phyloP scores from a whole-genome alignment of 2,888 invertebrate genomes.

The Aphidius colemani region DNA sequence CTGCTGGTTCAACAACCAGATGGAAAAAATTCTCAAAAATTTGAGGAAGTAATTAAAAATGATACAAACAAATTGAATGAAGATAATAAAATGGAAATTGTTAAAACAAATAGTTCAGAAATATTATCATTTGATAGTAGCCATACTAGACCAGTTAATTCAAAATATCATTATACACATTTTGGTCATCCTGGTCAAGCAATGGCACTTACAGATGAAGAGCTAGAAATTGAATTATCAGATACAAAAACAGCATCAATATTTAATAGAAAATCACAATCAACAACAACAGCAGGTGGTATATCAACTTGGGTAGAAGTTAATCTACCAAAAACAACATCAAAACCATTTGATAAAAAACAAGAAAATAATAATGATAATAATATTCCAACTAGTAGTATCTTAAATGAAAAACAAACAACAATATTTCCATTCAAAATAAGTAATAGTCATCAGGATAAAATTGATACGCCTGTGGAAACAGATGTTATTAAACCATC shows the following conservation, averaged over 20 bases:
- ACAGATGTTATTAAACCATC: slow-evolving; percentile 32
- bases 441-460: background rate
- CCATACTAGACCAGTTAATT: slow-evolving; percentile 51
- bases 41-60: background rate
- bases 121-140: slow-evolving; percentile 33
- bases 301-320: slow-evolving; percentile 79
- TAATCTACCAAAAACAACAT: slow-evolving; percentile 63
- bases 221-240: slow-evolving; percentile 63
- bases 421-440: background rate
- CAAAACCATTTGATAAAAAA: slow-evolving; percentile 16
- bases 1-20: slow-evolving; percentile 33
- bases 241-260: slow-evolving; percentile 37
- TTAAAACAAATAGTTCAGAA: slow-evolving; percentile 34
- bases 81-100: slow-evolving; percentile 29
- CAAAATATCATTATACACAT: slow-evolving; percentile 55
- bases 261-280: slow-evolving; percentile 54
- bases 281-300: slow-evolving; percentile 67
- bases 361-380: slow-evolving; percentile 22
- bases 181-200: slow-evolving; percentile 68
- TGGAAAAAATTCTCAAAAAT: slow-evolving; percentile 24
- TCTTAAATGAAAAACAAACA: slow-evolving; percentile 17
- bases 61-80: slow-evolving; percentile 28
- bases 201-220: slow-evolving; percentile 69
- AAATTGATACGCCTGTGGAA: slow-evolving; percentile 24
- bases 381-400: background rate